These are phyloP conservation scores for Zygothrica quintamaculata DNA, from an alignment of 2,888 invertebrate genomes.

Conservation along the genomic window DNA sequence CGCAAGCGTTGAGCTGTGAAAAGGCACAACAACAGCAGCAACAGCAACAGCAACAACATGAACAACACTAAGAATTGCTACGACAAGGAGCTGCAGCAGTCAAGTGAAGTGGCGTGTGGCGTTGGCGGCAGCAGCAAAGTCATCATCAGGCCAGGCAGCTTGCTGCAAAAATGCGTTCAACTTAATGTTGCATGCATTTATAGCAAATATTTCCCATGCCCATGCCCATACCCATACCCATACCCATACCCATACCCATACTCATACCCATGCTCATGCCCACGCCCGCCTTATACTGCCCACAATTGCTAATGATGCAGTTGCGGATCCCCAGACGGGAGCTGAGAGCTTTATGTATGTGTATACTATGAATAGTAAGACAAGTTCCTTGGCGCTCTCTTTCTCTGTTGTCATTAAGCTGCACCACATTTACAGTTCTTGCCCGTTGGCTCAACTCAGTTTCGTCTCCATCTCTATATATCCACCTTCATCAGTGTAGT, in stretches of 20 bases:
- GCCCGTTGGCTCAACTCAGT: constrained; percentile 59
- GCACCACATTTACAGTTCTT: constrained; percentile 76
- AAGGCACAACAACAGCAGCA: constrained; percentile 51
- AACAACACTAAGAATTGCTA: constrained; percentile 32
- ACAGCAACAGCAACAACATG: constrained; percentile 35
- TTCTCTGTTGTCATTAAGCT: constrained; percentile 78
- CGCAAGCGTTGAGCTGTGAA: constrained; percentile 77
- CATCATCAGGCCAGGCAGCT: constrained; percentile 46
- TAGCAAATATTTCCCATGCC: constrained; percentile 77
- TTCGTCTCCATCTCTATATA: constrained; percentile 3
- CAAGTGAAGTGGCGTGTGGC: constrained; percentile 77
- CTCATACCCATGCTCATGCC: constrained; percentile 23
- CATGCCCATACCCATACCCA: constrained; percentile 51
- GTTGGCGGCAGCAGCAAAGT: constrained; percentile 43
- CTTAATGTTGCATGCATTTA: constrained; percentile 79
- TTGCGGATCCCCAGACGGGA: constrained; percentile 16
- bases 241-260: constrained; percentile 57
- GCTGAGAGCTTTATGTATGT: constrained; percentile 10
- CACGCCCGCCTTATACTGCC: constrained; percentile 61
- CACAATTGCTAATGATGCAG: constrained; percentile 73
- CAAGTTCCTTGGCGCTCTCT: constrained; percentile 63
- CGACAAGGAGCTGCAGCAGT: constrained; percentile 59
- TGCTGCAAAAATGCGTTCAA: constrained; percentile 73
- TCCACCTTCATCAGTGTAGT: background rate
- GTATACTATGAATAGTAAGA: constrained; percentile 25